A percentile compares a stretch with the other conserved stretches of the same genome.
These are phyloP conservation scores for Paragorgia papillata DNA, from an alignment of 92 coral and sea anemone genomes.

Conservation along the genomic window DNA sequence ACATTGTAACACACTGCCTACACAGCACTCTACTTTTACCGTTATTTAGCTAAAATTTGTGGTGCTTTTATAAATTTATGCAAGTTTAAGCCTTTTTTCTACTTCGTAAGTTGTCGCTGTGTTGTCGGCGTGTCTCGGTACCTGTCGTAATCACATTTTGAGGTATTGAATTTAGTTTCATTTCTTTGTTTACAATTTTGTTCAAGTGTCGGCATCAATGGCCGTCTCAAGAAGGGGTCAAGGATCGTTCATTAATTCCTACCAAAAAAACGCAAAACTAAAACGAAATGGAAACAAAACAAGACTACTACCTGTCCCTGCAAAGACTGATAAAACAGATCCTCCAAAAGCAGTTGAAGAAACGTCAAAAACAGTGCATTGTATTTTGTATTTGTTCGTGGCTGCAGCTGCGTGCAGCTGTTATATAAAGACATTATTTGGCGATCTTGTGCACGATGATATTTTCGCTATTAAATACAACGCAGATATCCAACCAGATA, in stretches of 20 bases:
- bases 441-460: constrained; percentile 87
- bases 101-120: no score
- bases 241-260: no score
- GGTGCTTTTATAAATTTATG: no score
- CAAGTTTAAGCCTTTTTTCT: no score
- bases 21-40: no score
- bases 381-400: constrained; percentile 57
- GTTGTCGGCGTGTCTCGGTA: no score
- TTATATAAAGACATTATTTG: constrained; percentile 65
- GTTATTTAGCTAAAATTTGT: no score
- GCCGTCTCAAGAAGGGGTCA: constrained; percentile 5
- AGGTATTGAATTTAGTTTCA: background rate
- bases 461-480: constrained; percentile 83
- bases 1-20: no score
- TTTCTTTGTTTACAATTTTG: background rate
- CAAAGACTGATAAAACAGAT: no score
- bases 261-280: background rate
- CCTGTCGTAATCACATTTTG: no score
- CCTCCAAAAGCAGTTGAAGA: no score
- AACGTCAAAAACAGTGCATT: background rate
- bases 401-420: constrained; percentile 57
- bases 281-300: background rate
- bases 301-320: background rate
- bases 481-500: constrained; percentile 68
- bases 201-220: no score